Evolutionary conservation across 2,797 vertebrate genomes (phyloP), one percentile per base, ranked within the genome.

Genomic region (Vireo griseus): DNA sequence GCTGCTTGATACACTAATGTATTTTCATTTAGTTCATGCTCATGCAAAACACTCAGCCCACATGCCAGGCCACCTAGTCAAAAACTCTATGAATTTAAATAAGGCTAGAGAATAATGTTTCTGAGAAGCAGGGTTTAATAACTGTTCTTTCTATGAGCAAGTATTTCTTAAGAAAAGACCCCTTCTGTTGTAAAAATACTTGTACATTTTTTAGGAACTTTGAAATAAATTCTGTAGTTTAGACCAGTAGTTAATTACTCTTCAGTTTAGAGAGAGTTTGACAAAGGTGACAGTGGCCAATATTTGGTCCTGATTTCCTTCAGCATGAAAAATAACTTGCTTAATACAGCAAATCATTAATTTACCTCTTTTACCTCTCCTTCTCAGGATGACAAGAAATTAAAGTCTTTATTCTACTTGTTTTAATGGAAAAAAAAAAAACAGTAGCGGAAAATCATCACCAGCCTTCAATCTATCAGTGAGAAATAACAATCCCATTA

Each of bases 21-120:
- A 68, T 87, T 88, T 92, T 86, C 28, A 65, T 83, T 90, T 92
- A 73, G 85, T 45, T 72, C 63, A 82, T 35, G 48, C 37, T 86
- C 74, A 88, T 59, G 40, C 76, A 92, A 88, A 93, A 93, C 45
- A 76, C 25, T 45, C 33, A 88, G 28, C 44, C 26, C 45, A 79
- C 59, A 15, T 42, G 44, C 48, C 54, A 94, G n/a, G 10, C 55
- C 63, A 95, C 67, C 55, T 11, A 59, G 62, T 84, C 22, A 90
- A 95, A 91, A 95, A 68, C 15, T 81, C 88, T 66, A 82, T 84
- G 88, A 95, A 93, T 88, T 90, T 90, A 88, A 88, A 93, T 76
- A 59, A 90, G 54, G 33, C 25, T 77, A 44, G 44, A 77, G 22
- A 91, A 83, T 58, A 88, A 71, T 10, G 7, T 77, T 75, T 83